Evolutionary conservation across 2,113 vertebrate genomes (phyloP).

Genomic region (Alosa alosa): DNA sequence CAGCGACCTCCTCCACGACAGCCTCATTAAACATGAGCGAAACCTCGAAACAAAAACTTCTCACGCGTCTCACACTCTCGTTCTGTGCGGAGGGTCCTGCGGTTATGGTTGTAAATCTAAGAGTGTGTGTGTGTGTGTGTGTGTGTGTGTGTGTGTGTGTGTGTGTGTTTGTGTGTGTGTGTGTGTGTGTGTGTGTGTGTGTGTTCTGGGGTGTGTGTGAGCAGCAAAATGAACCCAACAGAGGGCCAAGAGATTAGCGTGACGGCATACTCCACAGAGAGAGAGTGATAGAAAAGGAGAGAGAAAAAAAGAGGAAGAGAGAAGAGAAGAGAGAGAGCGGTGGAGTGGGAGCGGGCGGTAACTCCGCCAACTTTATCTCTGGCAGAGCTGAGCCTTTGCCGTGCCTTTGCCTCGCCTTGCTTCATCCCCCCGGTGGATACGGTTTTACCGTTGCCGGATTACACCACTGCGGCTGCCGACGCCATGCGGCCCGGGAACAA

Average conservation of each 20-base stretch:
- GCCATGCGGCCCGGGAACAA: conserved; percentile 26
- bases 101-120: conserved; percentile 33
- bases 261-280: conserved; percentile 51
- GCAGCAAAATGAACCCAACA: conserved; percentile 25
- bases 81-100: neutral
- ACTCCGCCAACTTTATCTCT: conserved; percentile 68
- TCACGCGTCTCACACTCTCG: neutral
- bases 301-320: neutral
- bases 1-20: neutral
- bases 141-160: neutral
- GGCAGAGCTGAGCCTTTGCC: conserved; percentile 29
- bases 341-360: conserved; percentile 29
- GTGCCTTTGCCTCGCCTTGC: conserved; percentile 15
- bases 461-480: conserved; percentile 53
- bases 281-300: neutral
- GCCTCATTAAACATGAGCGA: neutral
- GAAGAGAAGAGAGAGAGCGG: neutral
- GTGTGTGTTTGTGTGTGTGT: neutral
- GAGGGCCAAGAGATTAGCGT: conserved; percentile 64
- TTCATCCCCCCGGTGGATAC: conserved; percentile 64
- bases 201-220: neutral
- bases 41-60: conserved; percentile 13
- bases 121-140: conserved; percentile 4
- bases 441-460: conserved; percentile 68
- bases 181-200: neutral